Conservation (phyloP, 2,888 invertebrate genomes). For the Caenorhabditis doughertyi region DNA sequence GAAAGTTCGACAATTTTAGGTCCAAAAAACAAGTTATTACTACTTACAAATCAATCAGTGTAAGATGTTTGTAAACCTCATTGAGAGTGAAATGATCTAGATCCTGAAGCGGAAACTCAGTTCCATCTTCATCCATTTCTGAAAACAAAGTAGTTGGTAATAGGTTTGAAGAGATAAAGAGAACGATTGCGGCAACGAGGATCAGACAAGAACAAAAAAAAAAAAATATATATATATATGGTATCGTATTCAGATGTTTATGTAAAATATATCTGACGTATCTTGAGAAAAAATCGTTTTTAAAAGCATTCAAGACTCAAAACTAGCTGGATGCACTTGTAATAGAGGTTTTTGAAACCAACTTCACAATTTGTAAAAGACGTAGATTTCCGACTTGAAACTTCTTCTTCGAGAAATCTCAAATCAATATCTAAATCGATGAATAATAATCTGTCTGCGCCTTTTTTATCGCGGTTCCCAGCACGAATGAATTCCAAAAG, state of each 20-base stretch:
- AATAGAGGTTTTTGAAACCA: too few species aligned
- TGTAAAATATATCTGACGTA: too few species aligned
- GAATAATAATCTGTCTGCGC: background rate
- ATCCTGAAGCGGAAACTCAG: constrained; percentile 9
- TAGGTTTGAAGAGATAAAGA: background rate
- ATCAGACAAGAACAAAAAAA: background rate
- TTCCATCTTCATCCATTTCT: constrained; percentile 4
- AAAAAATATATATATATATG: too few species aligned
- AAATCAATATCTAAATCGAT: too few species aligned
- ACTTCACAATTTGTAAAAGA: too few species aligned
- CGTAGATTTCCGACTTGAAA: too few species aligned
- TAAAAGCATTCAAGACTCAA: too few species aligned
- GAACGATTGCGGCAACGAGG: background rate
- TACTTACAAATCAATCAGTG: constrained; percentile 3
- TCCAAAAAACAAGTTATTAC: background rate
- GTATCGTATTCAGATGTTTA: too few species aligned
- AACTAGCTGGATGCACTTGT: too few species aligned
- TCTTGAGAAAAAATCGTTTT: too few species aligned
- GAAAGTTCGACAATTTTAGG: background rate
- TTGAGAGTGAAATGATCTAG: constrained; percentile 6
- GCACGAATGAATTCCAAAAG: background rate
- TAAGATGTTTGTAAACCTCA: background rate
- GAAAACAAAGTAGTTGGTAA: too few species aligned
- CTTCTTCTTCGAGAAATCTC: too few species aligned
- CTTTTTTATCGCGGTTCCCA: background rate